Base-by-base conservation (phyloP, 2,797 vertebrate genomes). In the Leptatherina wallacei region DNA sequence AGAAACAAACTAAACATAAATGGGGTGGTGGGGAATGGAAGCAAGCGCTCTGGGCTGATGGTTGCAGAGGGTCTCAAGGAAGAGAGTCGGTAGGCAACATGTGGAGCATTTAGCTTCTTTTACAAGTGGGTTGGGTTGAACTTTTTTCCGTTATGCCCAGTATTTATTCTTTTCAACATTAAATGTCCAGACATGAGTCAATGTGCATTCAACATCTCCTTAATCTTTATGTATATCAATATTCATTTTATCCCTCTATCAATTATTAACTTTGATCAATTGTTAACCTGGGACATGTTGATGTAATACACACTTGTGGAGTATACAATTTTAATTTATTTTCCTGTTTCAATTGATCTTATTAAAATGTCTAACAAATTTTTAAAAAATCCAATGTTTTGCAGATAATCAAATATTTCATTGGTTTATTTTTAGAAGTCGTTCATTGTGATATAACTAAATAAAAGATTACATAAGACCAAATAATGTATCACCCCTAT, bases 11-110 rank as follows among this genome's bases (percentile, higher is more conserved):
- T 12, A 20, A 35, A 12, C 10, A 35, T 6, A 55, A 10, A 27
- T 60, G 35, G 29, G 51, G 14, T 8, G 44, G 24, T 22, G 65
- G 57, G 18, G 29, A 61, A 33, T 44, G 40, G 35, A 55, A 61
- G 49, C 65, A 69, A 36, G 67, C 65, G 60, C n/a, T 71, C 49
- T 81, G 75, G 73, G 73, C 70, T 66, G 80, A 83, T 69, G 76
- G 81, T 42, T 85, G 44, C 11, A 36, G 47, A 60, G 33, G 38
- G 42, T 9, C 16, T 59, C 22, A 60, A 44, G 36, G 16, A 36
- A 16, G 52, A 71, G 33, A 27, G 40, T 59, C 11, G 20, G 20
- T 47, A 51, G 38, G 62, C n/a, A 1, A 51, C 59, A 42, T 13
- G 30, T 36, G 55, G 65, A 55, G 47, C 73, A 36, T 24, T 2